Conservation (phyloP, 1,140 invertebrate genomes). For the Dendrolimus kikuchii region DNA sequence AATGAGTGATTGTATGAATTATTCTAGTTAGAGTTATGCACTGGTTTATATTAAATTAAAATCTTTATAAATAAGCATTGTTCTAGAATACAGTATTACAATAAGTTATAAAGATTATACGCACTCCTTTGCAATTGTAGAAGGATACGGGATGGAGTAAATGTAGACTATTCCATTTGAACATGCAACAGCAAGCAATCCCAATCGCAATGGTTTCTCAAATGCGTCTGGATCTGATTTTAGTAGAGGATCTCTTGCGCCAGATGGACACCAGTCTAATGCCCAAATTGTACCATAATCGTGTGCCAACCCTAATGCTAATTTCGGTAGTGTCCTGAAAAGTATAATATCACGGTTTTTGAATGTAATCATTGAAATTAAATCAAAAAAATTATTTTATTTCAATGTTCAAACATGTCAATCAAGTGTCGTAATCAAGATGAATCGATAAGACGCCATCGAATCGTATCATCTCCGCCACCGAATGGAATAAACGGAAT, state of each 20-base stretch:
- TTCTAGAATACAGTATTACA: too few relatives aligned
- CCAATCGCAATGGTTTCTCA: slow-evolving; percentile 64
- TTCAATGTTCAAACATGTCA: not conserved
- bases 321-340: slow-evolving; percentile 26
- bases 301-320: slow-evolving; percentile 74
- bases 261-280: slow-evolving; percentile 84
- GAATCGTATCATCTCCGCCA: too few relatives aligned
- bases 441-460: too few relatives aligned
- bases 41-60: not conserved
- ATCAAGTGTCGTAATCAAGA: too few relatives aligned
- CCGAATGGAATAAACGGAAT: not conserved
- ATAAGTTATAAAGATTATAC: slow-evolving; percentile 3
- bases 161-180: slow-evolving; percentile 77
- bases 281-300: slow-evolving; percentile 79
- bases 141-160: slow-evolving; percentile 75
- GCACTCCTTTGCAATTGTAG: slow-evolving; percentile 31
- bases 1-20: too few relatives aligned
- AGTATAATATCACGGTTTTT: slow-evolving; percentile 3
- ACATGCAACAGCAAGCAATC: slow-evolving; percentile 79
- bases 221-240: slow-evolving; percentile 6
- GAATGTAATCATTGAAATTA: not conserved
- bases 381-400: not conserved
- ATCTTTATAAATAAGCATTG: not conserved
- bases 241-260: slow-evolving; percentile 68
- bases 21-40: too few relatives aligned